Conservation (phyloP, 2,888 invertebrate species). For the Sabatieria punctata region DNA sequence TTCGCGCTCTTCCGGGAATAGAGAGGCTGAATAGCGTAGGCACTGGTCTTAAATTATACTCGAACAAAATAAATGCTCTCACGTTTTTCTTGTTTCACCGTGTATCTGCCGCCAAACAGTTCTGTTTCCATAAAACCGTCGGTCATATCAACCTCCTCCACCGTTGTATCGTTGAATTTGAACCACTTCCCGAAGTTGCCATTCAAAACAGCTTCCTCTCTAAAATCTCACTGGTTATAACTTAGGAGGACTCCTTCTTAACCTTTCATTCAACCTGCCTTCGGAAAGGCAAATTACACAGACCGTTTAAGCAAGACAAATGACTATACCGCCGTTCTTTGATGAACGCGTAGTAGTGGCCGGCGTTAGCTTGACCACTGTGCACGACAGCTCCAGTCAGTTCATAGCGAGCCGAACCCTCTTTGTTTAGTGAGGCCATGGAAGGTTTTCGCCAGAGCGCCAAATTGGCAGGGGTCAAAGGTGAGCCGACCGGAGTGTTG, state of each 20-base stretch:
- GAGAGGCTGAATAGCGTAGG: background rate
- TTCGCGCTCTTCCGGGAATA: constrained; percentile 35
- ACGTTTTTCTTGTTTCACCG: constrained; percentile 30
- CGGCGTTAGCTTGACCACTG: constrained; percentile 41
- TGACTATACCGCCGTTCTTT: constrained; percentile 30
- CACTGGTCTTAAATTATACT: too few species aligned
- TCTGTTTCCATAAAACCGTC: constrained; percentile 36
- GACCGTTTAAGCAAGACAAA: too few species aligned
- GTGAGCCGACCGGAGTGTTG: too few species aligned
- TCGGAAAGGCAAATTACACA: too few species aligned
- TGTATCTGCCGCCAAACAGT: constrained; percentile 40
- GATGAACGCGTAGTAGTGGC: constrained; percentile 42
- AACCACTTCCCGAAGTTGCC: constrained; percentile 34
- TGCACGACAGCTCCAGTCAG: constrained; percentile 41
- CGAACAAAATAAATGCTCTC: too few species aligned
- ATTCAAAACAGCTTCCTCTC: background rate
- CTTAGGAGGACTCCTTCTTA: too few species aligned
- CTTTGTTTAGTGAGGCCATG: too few species aligned
- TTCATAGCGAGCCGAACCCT: constrained; percentile 34
- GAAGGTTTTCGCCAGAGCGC: too few species aligned
- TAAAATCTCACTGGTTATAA: too few species aligned
- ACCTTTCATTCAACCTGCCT: too few species aligned
- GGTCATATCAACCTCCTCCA: constrained; percentile 39
- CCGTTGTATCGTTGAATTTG: constrained; percentile 40
- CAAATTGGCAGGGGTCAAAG: too few species aligned